phyloP scores from a whole-genome alignment of 2,888 invertebrate genomes.

The Melanostoma mellinum region DNA sequence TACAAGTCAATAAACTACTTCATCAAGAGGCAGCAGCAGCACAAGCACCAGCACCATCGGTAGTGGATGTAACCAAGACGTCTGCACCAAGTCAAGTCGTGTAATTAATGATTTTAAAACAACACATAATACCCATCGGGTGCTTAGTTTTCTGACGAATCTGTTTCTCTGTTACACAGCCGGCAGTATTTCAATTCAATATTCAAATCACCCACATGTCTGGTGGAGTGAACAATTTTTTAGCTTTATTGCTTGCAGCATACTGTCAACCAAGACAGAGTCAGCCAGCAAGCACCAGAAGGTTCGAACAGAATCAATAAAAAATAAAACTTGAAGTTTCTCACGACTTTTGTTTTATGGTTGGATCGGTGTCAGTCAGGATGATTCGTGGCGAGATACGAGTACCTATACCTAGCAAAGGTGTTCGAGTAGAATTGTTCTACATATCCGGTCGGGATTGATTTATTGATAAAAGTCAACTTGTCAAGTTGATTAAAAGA shows the following conservation, averaged over 20 bases:
- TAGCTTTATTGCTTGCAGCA: neutral
- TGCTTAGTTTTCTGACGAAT: slow-evolving; percentile 24
- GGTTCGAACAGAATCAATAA: slow-evolving; percentile 32
- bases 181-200: slow-evolving; percentile 47
- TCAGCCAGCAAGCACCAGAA: slow-evolving; percentile 11
- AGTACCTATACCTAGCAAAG: no score
- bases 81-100: slow-evolving; percentile 33
- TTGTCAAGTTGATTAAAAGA: no score
- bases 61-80: slow-evolving; percentile 11
- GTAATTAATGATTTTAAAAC: slow-evolving; percentile 63
- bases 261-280: neutral
- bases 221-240: slow-evolving; percentile 17
- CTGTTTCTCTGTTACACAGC: slow-evolving; percentile 16
- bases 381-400: slow-evolving; percentile 3
- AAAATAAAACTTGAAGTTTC: slow-evolving; percentile 32
- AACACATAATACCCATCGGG: slow-evolving; percentile 21
- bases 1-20: slow-evolving; percentile 61
- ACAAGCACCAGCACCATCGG: neutral
- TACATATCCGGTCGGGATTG: no score
- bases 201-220: slow-evolving; percentile 70
- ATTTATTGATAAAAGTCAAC: no score
- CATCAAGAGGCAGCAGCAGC: slow-evolving; percentile 24
- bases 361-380: slow-evolving; percentile 6
- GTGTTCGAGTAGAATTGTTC: no score
- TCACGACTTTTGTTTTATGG: slow-evolving; percentile 53